Conservation (phyloP, 2,113 vertebrate species). For the Penelope pileata region DNA sequence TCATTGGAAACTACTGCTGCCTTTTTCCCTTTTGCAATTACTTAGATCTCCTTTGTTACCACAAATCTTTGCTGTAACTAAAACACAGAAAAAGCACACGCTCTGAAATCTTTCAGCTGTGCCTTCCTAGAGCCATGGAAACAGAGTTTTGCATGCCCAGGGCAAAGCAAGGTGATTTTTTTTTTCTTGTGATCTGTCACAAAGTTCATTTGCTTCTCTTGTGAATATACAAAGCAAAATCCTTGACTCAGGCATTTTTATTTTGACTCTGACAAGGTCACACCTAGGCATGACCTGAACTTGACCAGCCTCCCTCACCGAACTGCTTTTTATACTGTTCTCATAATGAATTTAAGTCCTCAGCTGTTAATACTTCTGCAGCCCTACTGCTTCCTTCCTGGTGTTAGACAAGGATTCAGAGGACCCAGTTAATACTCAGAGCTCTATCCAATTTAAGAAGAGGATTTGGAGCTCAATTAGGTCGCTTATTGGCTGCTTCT, state of each 20-base stretch:
- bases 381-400: conserved; percentile 62
- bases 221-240: neutral
- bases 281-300: neutral
- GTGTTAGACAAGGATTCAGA: conserved; percentile 47
- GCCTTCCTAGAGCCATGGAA: conserved; percentile 23
- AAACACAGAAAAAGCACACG: conserved; percentile 15
- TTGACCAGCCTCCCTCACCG: neutral
- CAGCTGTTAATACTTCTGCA: conserved; percentile 54
- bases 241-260: neutral
- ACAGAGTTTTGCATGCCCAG: neutral
- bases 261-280: neutral
- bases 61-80: conserved; percentile 26
- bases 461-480: conserved; percentile 56
- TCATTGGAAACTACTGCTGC: neutral
- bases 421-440: conserved; percentile 42
- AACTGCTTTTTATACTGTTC: neutral
- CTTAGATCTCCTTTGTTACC: conserved; percentile 16
- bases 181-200: neutral
- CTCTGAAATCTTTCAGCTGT: conserved; percentile 12
- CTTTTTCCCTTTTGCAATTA: neutral
- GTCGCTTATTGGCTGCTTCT: conserved; percentile 18
- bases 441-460: conserved; percentile 59
- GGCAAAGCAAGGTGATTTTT: neutral
- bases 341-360: conserved; percentile 49
- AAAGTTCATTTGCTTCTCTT: neutral